A percentile compares a stretch with the other conserved stretches of the same genome.
These are phyloP conservation scores for Ecdyonurus torrentis DNA, from an alignment of 2,888 invertebrate species.

Conservation along the genomic window DNA sequence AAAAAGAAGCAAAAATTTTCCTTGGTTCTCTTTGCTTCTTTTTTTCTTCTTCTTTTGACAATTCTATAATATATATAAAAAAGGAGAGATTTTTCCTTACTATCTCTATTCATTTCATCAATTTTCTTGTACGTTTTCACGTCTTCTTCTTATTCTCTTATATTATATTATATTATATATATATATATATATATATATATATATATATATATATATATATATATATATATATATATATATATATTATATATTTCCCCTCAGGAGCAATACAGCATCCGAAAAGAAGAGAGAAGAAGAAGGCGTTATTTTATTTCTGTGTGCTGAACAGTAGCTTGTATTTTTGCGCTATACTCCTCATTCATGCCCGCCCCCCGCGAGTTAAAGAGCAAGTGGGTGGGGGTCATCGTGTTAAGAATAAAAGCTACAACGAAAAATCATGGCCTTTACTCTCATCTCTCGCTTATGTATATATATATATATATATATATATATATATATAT, in stretches of 20 bases:
- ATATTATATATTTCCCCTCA: too few relatives aligned
- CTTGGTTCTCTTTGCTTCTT: not conserved
- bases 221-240: too few relatives aligned
- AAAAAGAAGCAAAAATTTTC: not conserved
- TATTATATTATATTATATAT: not conserved
- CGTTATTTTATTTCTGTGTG: too few relatives aligned
- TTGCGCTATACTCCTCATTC: not conserved
- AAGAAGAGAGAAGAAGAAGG: too few relatives aligned
- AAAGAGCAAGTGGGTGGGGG: too few relatives aligned
- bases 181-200: too few relatives aligned
- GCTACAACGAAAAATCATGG: not conserved
- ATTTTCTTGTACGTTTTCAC: not conserved
- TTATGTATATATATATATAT: too few relatives aligned
- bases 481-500: conserved; percentile 10
- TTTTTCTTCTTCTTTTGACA: not conserved
- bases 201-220: too few relatives aligned
- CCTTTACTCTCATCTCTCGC: not conserved
- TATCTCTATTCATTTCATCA: conserved; percentile 2
- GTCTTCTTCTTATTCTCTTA: not conserved
- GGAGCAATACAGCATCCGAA: not conserved
- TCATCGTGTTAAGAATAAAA: not conserved
- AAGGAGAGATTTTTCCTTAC: not conserved
- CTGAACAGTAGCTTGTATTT: not conserved
- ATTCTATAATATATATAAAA: not conserved
- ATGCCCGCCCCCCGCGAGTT: too few relatives aligned